Conservation (phyloP, 1,140 invertebrate genomes). For the Laodelphax striatellus region DNA sequence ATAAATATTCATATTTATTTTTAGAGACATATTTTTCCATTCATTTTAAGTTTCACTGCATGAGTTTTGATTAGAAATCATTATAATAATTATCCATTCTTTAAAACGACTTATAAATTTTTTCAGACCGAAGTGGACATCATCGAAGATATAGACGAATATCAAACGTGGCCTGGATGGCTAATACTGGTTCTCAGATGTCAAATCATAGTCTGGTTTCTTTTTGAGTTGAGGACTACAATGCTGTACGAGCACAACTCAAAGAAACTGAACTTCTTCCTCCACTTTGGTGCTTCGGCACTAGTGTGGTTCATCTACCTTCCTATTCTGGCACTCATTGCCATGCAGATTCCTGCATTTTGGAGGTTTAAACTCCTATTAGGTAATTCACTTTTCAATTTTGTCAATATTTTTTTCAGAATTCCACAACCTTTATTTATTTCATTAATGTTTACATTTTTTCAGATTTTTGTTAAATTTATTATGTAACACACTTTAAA, state of each 20-base stretch:
- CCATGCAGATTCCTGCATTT: conserved; percentile 81
- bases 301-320: conserved; percentile 97
- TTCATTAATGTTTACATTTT: too few relatives aligned
- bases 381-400: conserved; percentile 44
- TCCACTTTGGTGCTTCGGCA: conserved; percentile 94
- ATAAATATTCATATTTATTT: too few relatives aligned
- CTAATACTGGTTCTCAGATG: conserved; percentile 77
- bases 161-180: conserved; percentile 94
- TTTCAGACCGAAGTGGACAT: conserved; percentile 87
- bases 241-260: conserved; percentile 87
- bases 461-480: too few relatives aligned
- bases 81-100: conserved; percentile 11
- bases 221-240: conserved; percentile 81
- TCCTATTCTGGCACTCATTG: conserved; percentile 85
- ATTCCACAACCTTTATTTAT: too few relatives aligned
- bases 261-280: conserved; percentile 80
- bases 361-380: conserved; percentile 92
- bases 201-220: conserved; percentile 89
- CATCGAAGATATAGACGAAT: conserved; percentile 92
- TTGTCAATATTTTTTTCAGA: too few relatives aligned
- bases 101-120: too few relatives aligned
- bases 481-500: too few relatives aligned
- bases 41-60: too few relatives aligned
- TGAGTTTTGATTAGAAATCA: too few relatives aligned
- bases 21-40: too few relatives aligned